Percentiles rank a stretch among this genome's conserved stretches.
Evolutionary conservation across 37 sponge, comb jelly and placozoan species (phyloP).

Genomic region (Petrosia ficiformis): DNA sequence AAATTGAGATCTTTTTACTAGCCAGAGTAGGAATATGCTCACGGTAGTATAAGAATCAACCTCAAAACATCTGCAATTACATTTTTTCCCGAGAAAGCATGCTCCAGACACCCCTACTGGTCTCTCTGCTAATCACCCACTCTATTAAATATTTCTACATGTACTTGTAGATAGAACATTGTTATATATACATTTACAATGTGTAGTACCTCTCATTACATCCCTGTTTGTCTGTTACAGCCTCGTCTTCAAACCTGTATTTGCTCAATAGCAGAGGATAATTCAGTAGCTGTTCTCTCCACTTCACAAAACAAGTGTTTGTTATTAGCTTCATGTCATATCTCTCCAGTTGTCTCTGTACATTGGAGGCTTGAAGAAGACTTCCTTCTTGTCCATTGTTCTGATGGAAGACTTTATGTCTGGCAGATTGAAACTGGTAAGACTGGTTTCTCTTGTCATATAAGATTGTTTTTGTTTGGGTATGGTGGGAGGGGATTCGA

Average conservation of each 20-base stretch:
- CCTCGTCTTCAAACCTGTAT: slow-evolving; percentile 80
- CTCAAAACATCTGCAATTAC: no score
- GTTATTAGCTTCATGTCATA: slow-evolving; percentile 77
- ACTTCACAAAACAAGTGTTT: slow-evolving; percentile 73
- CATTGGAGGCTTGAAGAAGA: slow-evolving; percentile 84
- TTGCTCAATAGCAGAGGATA: slow-evolving; percentile 81
- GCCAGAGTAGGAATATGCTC: no score
- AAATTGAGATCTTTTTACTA: no score
- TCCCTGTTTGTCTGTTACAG: slow-evolving; percentile 7
- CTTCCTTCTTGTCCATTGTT: slow-evolving; percentile 79
- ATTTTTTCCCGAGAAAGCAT: no score
- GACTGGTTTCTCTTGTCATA: no score
- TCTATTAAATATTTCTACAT: not conserved
- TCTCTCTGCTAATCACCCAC: no score
- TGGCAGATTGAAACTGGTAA: no score
- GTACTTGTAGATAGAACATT: not conserved
- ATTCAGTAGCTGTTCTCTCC: slow-evolving; percentile 90
- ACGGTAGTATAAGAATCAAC: no score
- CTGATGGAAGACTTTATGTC: slow-evolving; percentile 82
- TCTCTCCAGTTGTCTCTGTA: slow-evolving; percentile 59
- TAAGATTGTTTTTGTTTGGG: no score
- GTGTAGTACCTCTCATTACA: not conserved
- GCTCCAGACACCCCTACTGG: no score
- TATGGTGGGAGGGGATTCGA: slow-evolving; percentile 50
- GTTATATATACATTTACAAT: no score